Evolutionary conservation across 2,113 vertebrate genomes (phyloP).

Genomic region (Ancistrus triradiatus): DNA sequence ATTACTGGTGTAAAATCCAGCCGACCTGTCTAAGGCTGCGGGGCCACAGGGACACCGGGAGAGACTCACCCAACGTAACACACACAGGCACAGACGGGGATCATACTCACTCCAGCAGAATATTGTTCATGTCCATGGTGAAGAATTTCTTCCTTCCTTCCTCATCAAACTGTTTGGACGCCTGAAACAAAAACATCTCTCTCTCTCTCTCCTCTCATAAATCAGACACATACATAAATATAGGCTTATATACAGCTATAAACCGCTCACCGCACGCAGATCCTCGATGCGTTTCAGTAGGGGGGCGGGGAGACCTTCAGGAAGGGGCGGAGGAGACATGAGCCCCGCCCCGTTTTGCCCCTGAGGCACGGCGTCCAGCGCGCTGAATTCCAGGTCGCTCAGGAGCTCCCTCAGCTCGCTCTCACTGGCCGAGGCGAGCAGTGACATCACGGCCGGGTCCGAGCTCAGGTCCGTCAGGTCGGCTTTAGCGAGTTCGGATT

Average conservation of each 20-base stretch:
- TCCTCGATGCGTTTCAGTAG: conserved; percentile 82
- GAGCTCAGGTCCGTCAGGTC: conserved; percentile 35
- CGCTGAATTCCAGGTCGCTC: conserved; percentile 76
- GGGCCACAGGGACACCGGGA: not conserved
- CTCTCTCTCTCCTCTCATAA: not conserved
- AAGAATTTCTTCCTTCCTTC: conserved; percentile 91
- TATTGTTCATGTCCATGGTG: conserved; percentile 88
- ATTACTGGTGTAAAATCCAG: too few relatives aligned
- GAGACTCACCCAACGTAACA: not conserved
- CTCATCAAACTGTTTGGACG: conserved; percentile 84
- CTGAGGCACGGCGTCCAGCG: conserved; percentile 71
- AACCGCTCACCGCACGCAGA: conserved; percentile 67
- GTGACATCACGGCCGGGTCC: conserved; percentile 78
- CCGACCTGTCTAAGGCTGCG: too few relatives aligned
- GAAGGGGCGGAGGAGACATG: conserved; percentile 62
- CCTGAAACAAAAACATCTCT: conserved; percentile 56
- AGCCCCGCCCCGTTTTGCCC: conserved; percentile 69
- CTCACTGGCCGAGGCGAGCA: conserved; percentile 80
- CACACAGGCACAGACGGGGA: conserved; percentile 15
- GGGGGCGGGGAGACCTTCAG: conserved; percentile 71
- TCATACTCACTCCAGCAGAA: conserved; percentile 84
- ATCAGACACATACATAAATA: too few relatives aligned
- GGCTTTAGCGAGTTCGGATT: conserved; percentile 81
- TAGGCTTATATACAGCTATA: not conserved
- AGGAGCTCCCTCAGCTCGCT: conserved; percentile 78